Conservation (phyloP, 2,113 vertebrate species). For the Lycaon pictus region DNA sequence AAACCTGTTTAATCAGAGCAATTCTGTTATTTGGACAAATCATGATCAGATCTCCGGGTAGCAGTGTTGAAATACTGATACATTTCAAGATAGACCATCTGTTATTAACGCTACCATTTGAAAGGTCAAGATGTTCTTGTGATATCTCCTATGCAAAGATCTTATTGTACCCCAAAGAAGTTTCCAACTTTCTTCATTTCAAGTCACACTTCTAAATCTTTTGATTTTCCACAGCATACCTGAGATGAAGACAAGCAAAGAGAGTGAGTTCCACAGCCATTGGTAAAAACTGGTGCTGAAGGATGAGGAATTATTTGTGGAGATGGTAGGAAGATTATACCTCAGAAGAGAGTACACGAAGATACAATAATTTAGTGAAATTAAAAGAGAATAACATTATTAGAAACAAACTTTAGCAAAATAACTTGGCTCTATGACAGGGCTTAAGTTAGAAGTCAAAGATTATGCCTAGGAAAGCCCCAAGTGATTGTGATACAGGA, state of each 20-base stretch:
- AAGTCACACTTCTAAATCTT: conserved; percentile 46
- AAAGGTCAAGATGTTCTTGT: conserved; percentile 1
- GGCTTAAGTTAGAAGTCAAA: conserved; percentile 52
- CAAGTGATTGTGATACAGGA: not conserved
- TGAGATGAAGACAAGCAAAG: conserved; percentile 34
- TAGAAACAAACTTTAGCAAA: conserved; percentile 49
- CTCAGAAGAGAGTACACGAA: not conserved
- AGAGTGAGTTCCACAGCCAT: not conserved
- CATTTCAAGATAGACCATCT: conserved; percentile 10
- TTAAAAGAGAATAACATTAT: not conserved
- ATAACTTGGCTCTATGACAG: conserved; percentile 28
- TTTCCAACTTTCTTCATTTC: conserved; percentile 37
- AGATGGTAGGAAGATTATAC: not conserved
- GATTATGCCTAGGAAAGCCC: not conserved
- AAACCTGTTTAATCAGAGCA: not conserved
- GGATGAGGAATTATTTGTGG: conserved; percentile 39
- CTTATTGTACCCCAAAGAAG: not conserved
- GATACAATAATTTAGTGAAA: conserved; percentile 28
- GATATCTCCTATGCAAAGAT: not conserved
- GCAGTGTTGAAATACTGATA: not conserved
- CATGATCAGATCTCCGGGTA: not conserved
- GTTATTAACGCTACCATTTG: conserved; percentile 13
- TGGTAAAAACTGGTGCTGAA: conserved; percentile 52
- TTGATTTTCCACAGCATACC: not conserved
- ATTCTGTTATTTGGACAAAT: conserved; percentile 19